These are phyloP conservation scores for Crypturellus undulatus DNA, from an alignment of 2,113 vertebrate genomes.

Conservation along the genomic window DNA sequence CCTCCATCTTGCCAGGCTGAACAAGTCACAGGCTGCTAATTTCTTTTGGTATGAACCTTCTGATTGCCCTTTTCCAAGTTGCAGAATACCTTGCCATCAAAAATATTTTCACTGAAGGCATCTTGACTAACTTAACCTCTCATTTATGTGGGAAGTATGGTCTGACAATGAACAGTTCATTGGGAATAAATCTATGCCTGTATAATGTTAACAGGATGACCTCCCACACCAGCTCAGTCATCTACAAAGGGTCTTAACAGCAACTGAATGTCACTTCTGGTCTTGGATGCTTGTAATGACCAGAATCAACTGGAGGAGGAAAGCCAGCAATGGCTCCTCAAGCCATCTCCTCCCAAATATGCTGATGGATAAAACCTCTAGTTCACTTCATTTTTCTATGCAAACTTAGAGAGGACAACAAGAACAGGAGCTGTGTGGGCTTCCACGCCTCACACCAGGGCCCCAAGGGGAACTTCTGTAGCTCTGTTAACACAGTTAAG, in stretches of 20 bases:
- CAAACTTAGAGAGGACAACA: not conserved
- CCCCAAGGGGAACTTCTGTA: not conserved
- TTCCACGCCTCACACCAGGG: not conserved
- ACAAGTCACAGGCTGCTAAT: not conserved
- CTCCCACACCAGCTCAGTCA: not conserved
- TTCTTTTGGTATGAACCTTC: not conserved
- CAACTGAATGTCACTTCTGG: not conserved
- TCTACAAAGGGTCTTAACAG: no score
- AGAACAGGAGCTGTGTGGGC: accelerated
- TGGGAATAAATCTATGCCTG: not conserved
- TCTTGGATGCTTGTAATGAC: not conserved
- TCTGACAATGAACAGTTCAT: not conserved
- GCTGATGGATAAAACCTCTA: not conserved
- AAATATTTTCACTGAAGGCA: not conserved
- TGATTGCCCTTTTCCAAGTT: not conserved
- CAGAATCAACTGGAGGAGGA: not conserved
- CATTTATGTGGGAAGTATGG: not conserved
- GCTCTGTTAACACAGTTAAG: not conserved
- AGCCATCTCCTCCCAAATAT: not conserved
- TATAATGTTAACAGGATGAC: not conserved
- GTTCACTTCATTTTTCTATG: not conserved
- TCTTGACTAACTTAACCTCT: not conserved
- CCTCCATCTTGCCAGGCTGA: not conserved
- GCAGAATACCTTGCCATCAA: not conserved
- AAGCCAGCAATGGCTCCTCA: not conserved